Evolutionary conservation across 2,888 invertebrate genomes (phyloP), one percentile per base, ranked within the genome.

Genomic region (Biston betularia): DNA sequence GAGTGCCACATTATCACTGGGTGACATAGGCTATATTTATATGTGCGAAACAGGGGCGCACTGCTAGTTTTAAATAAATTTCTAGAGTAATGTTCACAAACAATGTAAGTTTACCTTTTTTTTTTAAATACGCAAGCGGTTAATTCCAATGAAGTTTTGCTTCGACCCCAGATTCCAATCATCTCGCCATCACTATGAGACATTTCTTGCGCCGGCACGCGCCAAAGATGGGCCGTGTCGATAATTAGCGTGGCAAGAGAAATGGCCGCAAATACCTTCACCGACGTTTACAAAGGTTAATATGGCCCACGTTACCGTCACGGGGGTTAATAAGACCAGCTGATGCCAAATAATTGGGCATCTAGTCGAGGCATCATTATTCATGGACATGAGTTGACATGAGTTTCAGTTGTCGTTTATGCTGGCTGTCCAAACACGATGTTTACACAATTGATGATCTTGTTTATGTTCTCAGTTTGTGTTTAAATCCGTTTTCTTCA

Each of bases 291-390:
- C 79, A 76, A 85, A 76, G 91, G 90, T 90, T 89, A 90, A 90
- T 85, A 84, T 85, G 90, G 90, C 11, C 83, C 89, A 88, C 24
- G 11, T 12, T 8, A 40, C 10, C 10, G 14, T 87, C 83, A 84
- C 78, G 76, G 85, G 76, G 91, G 90, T 90, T 89, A 90, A 90
- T 85, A 85, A 86, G 90, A 90, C 84, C 89, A 88, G 86, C 84
- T 89, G 69, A 24, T n/a, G 61, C 50, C 59, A 60, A 65, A 65
- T 52, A 56, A 59, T 65, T 24, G 35, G 42, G 46, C 56, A 62
- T 53, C 38, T 38, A 38, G 38, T 8, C 6, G 48, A 42, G 34
- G 38, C 48, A 9, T 59, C 73, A 70, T 75, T 70, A 68, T 59
- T 72, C 73, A 57, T 62, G 15, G 12, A n/a, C n/a, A n/a, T 35